Conservation (phyloP, 2,888 invertebrate species). For the Brenthis hecate region DNA sequence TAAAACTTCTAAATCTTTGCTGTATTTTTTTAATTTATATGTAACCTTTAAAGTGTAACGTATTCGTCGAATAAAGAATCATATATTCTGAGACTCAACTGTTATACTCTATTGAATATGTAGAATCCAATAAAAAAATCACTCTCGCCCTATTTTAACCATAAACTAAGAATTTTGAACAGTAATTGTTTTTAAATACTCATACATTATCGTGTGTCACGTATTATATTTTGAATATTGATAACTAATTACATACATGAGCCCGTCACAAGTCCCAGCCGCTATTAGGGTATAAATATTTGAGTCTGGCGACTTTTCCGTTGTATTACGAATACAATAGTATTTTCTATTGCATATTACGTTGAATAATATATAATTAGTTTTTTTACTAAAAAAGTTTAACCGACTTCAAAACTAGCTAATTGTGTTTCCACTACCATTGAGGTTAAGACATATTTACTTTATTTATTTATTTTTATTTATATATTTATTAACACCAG, state of each 20-base stretch:
- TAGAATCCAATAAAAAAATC: too few species aligned
- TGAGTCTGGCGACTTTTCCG: slow-evolving; percentile 24
- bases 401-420: slow-evolving; percentile 6
- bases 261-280: slow-evolving; percentile 17
- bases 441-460: too few species aligned
- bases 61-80: too few species aligned
- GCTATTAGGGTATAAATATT: slow-evolving; percentile 41
- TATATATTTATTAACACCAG: too few species aligned
- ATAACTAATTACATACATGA: slow-evolving; percentile 23
- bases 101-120: too few species aligned
- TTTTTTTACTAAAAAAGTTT: neutral
- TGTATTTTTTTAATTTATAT: too few species aligned
- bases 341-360: neutral
- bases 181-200: slow-evolving; percentile 17
- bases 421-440: neutral
- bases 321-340: slow-evolving; percentile 15
- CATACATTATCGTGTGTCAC: slow-evolving; percentile 16
- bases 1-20: too few species aligned
- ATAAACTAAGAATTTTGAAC: neutral
- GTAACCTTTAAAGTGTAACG: too few species aligned
- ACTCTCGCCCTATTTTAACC: neutral
- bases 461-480: too few species aligned
- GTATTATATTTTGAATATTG: slow-evolving; percentile 24
- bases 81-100: too few species aligned
- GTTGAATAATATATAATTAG: neutral